Evolutionary conservation across 2,888 invertebrate genomes (phyloP).

Genomic region (Pyrocoelia pectoralis): DNA sequence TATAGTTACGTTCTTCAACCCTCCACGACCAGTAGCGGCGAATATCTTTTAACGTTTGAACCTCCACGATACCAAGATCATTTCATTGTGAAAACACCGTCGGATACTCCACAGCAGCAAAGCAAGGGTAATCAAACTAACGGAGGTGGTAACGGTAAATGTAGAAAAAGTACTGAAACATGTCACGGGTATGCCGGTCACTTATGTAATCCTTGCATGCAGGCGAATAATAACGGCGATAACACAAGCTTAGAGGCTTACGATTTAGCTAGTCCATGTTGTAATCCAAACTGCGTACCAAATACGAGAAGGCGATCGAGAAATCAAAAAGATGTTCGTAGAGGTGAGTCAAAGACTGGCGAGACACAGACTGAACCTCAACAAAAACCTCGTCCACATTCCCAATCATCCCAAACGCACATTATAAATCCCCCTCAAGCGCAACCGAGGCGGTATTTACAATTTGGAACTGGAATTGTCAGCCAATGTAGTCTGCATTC

Average conservation of each 20-base stretch:
- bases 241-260: slow-evolving; percentile 85
- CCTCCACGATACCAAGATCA: slow-evolving; percentile 71
- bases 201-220: slow-evolving; percentile 77
- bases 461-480: slow-evolving; percentile 73
- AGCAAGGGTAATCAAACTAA: slow-evolving; percentile 49
- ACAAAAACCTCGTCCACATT: slow-evolving; percentile 57
- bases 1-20: slow-evolving; percentile 77
- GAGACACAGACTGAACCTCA: slow-evolving; percentile 61
- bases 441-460: slow-evolving; percentile 65
- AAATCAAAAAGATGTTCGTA: slow-evolving; percentile 68
- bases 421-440: slow-evolving; percentile 25
- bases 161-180: slow-evolving; percentile 51
- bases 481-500: slow-evolving; percentile 85
- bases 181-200: slow-evolving; percentile 61
- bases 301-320: slow-evolving; percentile 63
- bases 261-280: slow-evolving; percentile 86
- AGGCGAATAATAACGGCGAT: slow-evolving; percentile 69
- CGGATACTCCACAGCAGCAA: slow-evolving; percentile 55
- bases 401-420: slow-evolving; percentile 44
- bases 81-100: slow-evolving; percentile 70
- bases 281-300: slow-evolving; percentile 86
- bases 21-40: slow-evolving; percentile 70
- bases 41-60: slow-evolving; percentile 76
- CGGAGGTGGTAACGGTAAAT: slow-evolving; percentile 38
- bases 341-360: slow-evolving; percentile 58